Evolutionary conservation across 2,888 invertebrate genomes (phyloP).

Genomic region (Eristalinus sepulchralis): DNA sequence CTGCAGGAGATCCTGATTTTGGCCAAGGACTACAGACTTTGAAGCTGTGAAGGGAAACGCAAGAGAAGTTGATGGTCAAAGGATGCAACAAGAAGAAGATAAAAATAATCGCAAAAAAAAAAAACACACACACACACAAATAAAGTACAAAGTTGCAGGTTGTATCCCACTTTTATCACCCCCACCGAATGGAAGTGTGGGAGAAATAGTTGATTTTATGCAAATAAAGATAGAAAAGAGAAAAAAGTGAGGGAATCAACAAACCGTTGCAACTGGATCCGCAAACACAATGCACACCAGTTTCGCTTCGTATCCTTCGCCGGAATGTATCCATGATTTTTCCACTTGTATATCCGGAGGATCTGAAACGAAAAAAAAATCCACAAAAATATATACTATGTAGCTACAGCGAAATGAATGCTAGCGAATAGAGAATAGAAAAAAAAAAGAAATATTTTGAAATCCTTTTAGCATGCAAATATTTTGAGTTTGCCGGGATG

Average conservation of each 20-base stretch:
- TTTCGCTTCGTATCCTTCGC: conserved; percentile 86
- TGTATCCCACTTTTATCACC: not conserved
- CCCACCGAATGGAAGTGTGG: not conserved
- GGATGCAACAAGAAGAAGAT: not conserved
- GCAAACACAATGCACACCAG: conserved; percentile 86
- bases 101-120: not conserved
- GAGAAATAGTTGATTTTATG: conserved; percentile 51
- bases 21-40: not conserved
- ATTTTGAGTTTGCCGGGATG: conserved; percentile 66
- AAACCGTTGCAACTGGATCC: conserved; percentile 86
- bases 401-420: conserved; percentile 35
- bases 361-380: conserved; percentile 81
- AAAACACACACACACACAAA: too few relatives aligned
- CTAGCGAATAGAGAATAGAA: conserved; percentile 36
- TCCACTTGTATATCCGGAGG: conserved; percentile 87
- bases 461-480: conserved; percentile 71
- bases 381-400: conserved; percentile 13
- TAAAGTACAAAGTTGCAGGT: not conserved
- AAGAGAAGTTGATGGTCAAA: not conserved
- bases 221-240: too few relatives aligned
- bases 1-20: not conserved
- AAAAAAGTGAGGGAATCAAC: conserved; percentile 71
- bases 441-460: conserved; percentile 24
- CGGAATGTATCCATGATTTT: conserved; percentile 87
- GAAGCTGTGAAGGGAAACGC: not conserved